These are phyloP conservation scores for Drosophila baimaii DNA, from an alignment of 1,140 invertebrate species.

Conservation along the genomic window DNA sequence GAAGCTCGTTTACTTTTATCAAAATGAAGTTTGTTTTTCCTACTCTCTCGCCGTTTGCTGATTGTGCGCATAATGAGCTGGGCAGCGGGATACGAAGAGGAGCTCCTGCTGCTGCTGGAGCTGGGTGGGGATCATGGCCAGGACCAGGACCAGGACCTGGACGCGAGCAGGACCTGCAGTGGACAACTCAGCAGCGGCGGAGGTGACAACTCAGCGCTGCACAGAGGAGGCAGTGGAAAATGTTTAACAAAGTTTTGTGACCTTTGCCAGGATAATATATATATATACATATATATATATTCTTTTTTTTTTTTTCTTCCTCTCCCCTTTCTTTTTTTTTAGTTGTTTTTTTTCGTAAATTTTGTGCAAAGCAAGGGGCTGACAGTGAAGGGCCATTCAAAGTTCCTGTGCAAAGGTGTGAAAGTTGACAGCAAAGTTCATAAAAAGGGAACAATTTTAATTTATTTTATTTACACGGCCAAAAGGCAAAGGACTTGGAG, in stretches of 20 bases:
- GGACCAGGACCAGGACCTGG: constrained; percentile 15
- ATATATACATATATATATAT: neutral
- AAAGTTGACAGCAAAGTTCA: constrained; percentile 71
- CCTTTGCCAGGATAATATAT: constrained; percentile 49
- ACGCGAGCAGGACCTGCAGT: constrained; percentile 23
- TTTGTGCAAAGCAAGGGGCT: neutral
- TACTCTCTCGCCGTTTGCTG: constrained; percentile 34
- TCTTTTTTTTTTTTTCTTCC: no score
- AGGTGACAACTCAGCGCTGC: neutral
- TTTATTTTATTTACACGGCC: constrained; percentile 62
- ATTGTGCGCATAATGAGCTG: constrained; percentile 60
- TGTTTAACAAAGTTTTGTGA: constrained; percentile 64
- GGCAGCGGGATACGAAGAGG: no score
- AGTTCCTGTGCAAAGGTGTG: constrained; percentile 56
- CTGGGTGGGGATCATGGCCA: constrained; percentile 34
- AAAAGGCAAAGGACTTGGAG: neutral
- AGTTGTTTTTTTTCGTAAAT: neutral
- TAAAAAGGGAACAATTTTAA: constrained; percentile 59
- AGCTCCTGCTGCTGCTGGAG: no score
- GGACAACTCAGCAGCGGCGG: constrained; percentile 8
- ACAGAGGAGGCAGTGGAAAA: constrained; percentile 19
- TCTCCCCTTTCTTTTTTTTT: neutral
- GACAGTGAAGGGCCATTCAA: constrained; percentile 47
- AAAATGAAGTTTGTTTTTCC: constrained; percentile 65
- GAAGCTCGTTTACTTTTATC: constrained; percentile 70